These are phyloP conservation scores for Labrus mixtus DNA, from an alignment of 2,113 vertebrate genomes.

Conservation along the genomic window DNA sequence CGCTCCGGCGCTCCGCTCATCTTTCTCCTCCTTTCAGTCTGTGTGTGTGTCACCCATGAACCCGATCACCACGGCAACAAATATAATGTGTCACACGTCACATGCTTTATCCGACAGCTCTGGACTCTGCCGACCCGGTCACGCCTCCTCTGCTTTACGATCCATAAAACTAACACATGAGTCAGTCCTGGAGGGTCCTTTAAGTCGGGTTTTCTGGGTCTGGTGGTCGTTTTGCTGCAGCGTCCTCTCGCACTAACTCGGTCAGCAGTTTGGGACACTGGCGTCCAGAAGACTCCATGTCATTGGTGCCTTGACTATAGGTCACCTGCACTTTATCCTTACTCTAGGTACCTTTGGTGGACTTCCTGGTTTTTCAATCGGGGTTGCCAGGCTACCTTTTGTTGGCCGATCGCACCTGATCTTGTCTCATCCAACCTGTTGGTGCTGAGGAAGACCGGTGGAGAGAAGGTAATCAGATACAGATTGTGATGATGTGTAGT, in stretches of 20 bases:
- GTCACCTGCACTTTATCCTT: constrained; percentile 16
- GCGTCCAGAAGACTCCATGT: constrained; percentile 37
- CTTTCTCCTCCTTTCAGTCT: background rate
- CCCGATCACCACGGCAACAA: background rate
- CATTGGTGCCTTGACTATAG: background rate
- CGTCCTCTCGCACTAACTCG: constrained; percentile 23
- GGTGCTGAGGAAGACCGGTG: constrained; percentile 64
- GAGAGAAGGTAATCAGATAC: background rate
- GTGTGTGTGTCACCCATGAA: background rate
- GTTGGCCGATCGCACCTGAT: constrained; percentile 76
- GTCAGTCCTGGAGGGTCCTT: background rate
- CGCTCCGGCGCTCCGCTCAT: too few relatives aligned
- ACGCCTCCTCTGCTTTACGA: constrained; percentile 8
- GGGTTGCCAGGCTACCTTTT: constrained; percentile 74
- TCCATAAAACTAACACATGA: constrained; percentile 16
- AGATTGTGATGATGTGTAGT: background rate
- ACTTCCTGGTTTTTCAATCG: background rate
- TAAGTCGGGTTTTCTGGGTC: constrained; percentile 6
- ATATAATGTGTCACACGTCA: background rate
- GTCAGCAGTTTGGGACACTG: constrained; percentile 23
- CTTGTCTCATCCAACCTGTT: constrained; percentile 79
- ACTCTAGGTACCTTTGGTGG: constrained; percentile 43
- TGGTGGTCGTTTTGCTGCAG: constrained; percentile 18
- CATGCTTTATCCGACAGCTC: background rate
- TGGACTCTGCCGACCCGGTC: constrained; percentile 2